Evolutionary conservation across 2,797 vertebrate species (phyloP), one percentile per base, ranked within the genome.

Genomic region (Danio jaintianensis): DNA sequence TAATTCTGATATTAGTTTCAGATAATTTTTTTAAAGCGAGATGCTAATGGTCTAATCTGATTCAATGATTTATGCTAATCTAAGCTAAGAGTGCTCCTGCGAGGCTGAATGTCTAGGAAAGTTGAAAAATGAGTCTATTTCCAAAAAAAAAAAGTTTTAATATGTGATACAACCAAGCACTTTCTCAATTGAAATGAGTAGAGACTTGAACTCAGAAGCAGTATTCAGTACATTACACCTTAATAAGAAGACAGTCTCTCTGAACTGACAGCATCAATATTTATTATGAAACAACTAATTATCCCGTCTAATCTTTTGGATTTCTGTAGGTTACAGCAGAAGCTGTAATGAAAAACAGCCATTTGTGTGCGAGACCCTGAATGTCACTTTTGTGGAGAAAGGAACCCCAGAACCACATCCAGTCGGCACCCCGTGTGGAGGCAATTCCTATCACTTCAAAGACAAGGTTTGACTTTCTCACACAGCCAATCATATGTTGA

Each of bases 331-430:
- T 9, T 61, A 66, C 4, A 22, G 74, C 0, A 0, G 43, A 50
- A 84, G 20, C 15, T 95, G 94, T 63, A 59, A 16, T 5, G 63
- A 48, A 36, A 79, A 3, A 20, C 90, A 95, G 75, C 90, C 96
- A 0, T 98, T 99, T 86, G 91, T 99, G 85, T 99, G 97, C 84
- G 96, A 97, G 90, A 95, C 88, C 83, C 81, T 94, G 63, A 98
- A 96, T 78, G 56, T 90, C 50, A 96, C 97, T 5, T 91, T 93
- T 29, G 90, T 96, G 71, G 97, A 99, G 88, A 93, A 75, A 53
- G 89, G 92, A 0, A 92, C 93, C 70, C 89, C 89, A 85, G 91
- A 91, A 71, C 90, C 93, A 52, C 89, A 66, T 0, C 89, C 91
- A 15, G 82, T 58, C 3, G 92, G 91, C 78, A 86, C 83, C 69